phyloP scores from a whole-genome alignment of 2,888 invertebrate genomes.

The Plemyria rubiginata region DNA sequence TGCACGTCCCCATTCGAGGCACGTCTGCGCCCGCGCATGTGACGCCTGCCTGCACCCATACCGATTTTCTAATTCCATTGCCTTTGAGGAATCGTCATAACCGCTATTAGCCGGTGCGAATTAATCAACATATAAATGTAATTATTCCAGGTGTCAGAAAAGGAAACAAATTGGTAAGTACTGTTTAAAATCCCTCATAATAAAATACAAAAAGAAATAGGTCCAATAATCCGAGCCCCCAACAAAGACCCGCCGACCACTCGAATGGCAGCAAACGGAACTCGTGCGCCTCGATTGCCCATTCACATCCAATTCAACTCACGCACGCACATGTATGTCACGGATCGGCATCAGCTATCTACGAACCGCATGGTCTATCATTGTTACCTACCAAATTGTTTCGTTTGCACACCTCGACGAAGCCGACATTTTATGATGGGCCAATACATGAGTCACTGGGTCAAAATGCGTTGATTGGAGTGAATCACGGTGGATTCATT shows the following conservation, averaged over 20 bases:
- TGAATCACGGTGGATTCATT: slow-evolving; percentile 14
- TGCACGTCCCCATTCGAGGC: slow-evolving; percentile 51
- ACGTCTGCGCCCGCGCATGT: slow-evolving; percentile 45
- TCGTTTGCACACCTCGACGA: slow-evolving; percentile 41
- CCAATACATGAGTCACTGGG: slow-evolving; percentile 22
- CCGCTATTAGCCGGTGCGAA: slow-evolving; percentile 1
- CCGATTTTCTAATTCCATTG: slow-evolving; percentile 31
- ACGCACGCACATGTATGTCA: not conserved
- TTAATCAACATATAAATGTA: not conserved
- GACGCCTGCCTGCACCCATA: slow-evolving; percentile 22
- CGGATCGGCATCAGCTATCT: not conserved
- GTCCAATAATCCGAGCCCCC: slow-evolving; percentile 5
- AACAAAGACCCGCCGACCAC: slow-evolving; percentile 7
- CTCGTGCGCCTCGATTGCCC: slow-evolving; percentile 12
- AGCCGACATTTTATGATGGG: slow-evolving; percentile 26
- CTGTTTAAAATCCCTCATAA: not conserved
- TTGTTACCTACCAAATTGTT: slow-evolving; percentile 41
- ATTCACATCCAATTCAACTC: slow-evolving; percentile 7
- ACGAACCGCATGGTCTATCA: slow-evolving; percentile 34
- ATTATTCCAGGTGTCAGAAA: too few relatives aligned
- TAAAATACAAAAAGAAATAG: slow-evolving; percentile 1
- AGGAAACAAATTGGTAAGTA: too few relatives aligned
- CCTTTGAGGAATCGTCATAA: slow-evolving; percentile 41
- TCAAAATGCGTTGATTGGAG: slow-evolving; percentile 17
- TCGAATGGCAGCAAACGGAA: slow-evolving; percentile 12